phyloP scores from a whole-genome alignment of 1,140 invertebrate species.

The Cecropterus lyciades region DNA sequence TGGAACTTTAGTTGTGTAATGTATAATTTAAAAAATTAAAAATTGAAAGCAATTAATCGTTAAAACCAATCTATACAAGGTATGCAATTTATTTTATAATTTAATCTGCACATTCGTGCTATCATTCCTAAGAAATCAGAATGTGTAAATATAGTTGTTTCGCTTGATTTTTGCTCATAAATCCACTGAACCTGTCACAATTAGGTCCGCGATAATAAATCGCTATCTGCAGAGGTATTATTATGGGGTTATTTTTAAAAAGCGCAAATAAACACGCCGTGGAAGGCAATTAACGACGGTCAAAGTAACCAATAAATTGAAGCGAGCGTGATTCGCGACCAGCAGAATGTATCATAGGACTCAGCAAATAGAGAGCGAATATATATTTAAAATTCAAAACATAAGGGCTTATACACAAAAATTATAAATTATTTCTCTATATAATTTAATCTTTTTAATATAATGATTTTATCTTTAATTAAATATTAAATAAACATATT shows the following conservation, averaged over 20 bases:
- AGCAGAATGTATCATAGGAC: constrained; percentile 18
- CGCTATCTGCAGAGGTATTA: constrained; percentile 49
- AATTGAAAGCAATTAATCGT: too few relatives aligned
- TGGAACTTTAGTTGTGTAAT: not conserved
- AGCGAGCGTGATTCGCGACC: constrained; percentile 40
- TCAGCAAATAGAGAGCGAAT: constrained; percentile 2
- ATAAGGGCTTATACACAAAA: too few relatives aligned
- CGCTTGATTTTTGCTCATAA: constrained; percentile 40
- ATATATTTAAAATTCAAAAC: not conserved
- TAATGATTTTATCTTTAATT: too few relatives aligned
- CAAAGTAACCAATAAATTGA: constrained; percentile 59
- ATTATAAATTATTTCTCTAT: too few relatives aligned
- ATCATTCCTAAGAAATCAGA: not conserved
- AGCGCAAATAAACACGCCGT: constrained; percentile 54
- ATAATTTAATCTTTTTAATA: too few relatives aligned
- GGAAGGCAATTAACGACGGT: constrained; percentile 55
- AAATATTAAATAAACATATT: too few relatives aligned
- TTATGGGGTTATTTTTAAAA: constrained; percentile 56
- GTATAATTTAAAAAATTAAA: too few relatives aligned
- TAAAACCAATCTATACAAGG: too few relatives aligned
- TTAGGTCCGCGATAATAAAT: constrained; percentile 54
- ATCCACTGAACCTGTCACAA: constrained; percentile 43
- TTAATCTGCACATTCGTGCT: not conserved
- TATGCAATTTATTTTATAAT: not conserved
- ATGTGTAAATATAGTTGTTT: constrained; percentile 23